Conservation (phyloP, 2,888 invertebrate species). For the Ethmia dodecea region DNA sequence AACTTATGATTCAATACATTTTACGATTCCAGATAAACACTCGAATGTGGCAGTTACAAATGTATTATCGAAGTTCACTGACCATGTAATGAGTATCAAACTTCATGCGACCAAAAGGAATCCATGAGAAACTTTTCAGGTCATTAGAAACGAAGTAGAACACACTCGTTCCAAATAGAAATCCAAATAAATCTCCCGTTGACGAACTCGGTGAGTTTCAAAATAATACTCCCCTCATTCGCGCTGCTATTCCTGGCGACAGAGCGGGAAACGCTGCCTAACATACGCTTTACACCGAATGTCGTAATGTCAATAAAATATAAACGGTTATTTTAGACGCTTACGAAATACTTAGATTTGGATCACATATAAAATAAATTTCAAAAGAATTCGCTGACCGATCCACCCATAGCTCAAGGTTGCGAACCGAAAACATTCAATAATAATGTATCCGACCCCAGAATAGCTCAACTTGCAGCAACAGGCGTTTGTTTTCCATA, state of each 20-base stretch:
- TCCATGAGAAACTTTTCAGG: constrained; percentile 6
- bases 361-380: constrained; percentile 49
- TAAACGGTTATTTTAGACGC: constrained; percentile 70
- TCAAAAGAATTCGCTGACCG: constrained; percentile 54
- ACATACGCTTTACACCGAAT: constrained; percentile 31
- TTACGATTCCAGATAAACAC: constrained; percentile 34
- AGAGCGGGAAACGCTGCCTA: constrained; percentile 30
- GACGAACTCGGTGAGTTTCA: constrained; percentile 44
- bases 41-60: constrained; percentile 28
- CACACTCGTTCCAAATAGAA: constrained; percentile 23
- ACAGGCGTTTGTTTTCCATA: constrained; percentile 39
- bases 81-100: constrained; percentile 33
- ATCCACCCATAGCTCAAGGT: constrained; percentile 57
- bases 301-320: constrained; percentile 74
- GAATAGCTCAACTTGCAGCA: constrained; percentile 44
- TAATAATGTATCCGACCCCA: constrained; percentile 52
- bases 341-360: constrained; percentile 64
- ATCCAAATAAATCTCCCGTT: constrained; percentile 31
- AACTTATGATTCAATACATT: constrained; percentile 33
- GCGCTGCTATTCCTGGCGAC: constrained; percentile 54
- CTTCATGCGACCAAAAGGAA: not conserved
- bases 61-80: constrained; percentile 34
- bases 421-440: constrained; percentile 48
- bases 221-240: constrained; percentile 63
- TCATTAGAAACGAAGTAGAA: constrained; percentile 5